Evolutionary conservation across 2,888 invertebrate species (phyloP), one percentile per base, ranked within the genome.

Genomic region (Ptychoptera contaminata): DNA sequence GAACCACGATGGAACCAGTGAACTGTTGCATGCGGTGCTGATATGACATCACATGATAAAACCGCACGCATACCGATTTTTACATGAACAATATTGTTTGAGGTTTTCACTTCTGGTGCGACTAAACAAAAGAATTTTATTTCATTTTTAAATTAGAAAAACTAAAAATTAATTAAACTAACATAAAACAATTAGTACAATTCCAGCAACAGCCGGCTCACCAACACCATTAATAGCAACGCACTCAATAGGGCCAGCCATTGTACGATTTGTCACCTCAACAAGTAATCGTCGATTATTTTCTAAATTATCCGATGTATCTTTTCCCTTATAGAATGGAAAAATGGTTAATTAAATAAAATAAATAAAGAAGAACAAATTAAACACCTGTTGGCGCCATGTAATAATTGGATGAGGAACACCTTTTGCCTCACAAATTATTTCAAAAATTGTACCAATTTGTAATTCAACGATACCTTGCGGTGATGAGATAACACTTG

Each of bases 171-270:
- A 32, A 32, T 32, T 32, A 32, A 23, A 67, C 76, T 70, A 60
- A 86, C 86, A 83, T 53, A 79, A 73, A 47, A 86, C 77, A 47
- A 77, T 70, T 11, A 87, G 70, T 44, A 74, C 71, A 45, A 86
- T 77, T 40, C 73, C 68, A 1, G 79, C 79, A 9, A 63, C 68
- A 0, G 77, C 81, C 0, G 83, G 74, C 48, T 79, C 76, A 0
- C 85, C 85, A 9, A 86, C 79, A 1, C 81, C 82, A 56, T 86
- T 87, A 50, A 66, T 70, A 1, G 79, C 86, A 1, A 71, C 59
- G 53, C 86, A 87, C 53, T 80, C 77, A 55, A 85, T 84, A 2
- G 72, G 67, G 0, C 86, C 86, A 0, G 82, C 77, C 54, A 81
- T 67, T 40, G 72, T 67, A 1, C 79, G 68, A 49, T 77, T 77